Percentiles rank a stretch among this genome's conserved stretches.
phyloP scores from a whole-genome alignment of 2,888 invertebrate genomes.

The Minunthozetes semirufus region DNA sequence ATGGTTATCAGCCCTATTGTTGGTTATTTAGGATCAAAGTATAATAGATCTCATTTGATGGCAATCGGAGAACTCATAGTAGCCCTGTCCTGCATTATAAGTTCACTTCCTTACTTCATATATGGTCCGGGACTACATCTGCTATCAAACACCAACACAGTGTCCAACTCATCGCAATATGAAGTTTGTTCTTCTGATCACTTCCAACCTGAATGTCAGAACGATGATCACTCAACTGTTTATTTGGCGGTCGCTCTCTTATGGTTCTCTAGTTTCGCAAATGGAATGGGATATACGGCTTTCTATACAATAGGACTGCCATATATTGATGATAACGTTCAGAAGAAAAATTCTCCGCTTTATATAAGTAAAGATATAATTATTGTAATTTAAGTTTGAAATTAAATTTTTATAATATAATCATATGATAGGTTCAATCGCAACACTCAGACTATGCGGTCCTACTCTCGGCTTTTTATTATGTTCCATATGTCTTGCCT shows the following conservation, averaged over 20 bases:
- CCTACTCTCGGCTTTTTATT: slow-evolving; percentile 43
- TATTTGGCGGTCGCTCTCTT: slow-evolving; percentile 21
- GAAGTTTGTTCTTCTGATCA: slow-evolving; percentile 20
- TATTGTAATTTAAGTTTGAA: not conserved
- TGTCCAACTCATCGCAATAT: slow-evolving; percentile 19
- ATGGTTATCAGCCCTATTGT: slow-evolving; percentile 39
- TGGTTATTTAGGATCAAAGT: slow-evolving; percentile 37
- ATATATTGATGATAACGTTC: slow-evolving; percentile 40
- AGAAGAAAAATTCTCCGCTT: slow-evolving; percentile 39
- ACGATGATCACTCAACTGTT: slow-evolving; percentile 26
- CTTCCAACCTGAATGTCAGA: slow-evolving; percentile 9
- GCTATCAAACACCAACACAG: slow-evolving; percentile 14
- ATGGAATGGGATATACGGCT: slow-evolving; percentile 37
- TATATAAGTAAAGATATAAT: slow-evolving; percentile 36
- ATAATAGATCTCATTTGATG: slow-evolving; percentile 38
- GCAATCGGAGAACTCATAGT: slow-evolving; percentile 38
- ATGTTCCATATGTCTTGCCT: slow-evolving; percentile 41
- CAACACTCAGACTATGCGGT: slow-evolving; percentile 41
- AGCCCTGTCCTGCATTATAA: slow-evolving; percentile 36
- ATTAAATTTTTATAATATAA: not conserved
- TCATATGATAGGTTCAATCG: slow-evolving; percentile 20
- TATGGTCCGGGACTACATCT: slow-evolving; percentile 37
- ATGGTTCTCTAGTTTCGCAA: slow-evolving; percentile 34
- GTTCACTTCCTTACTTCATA: slow-evolving; percentile 38
- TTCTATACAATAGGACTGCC: slow-evolving; percentile 39